Evolutionary conservation across 2,888 invertebrate genomes (phyloP).

Genomic region (Sphaerophoria rueppellii): DNA sequence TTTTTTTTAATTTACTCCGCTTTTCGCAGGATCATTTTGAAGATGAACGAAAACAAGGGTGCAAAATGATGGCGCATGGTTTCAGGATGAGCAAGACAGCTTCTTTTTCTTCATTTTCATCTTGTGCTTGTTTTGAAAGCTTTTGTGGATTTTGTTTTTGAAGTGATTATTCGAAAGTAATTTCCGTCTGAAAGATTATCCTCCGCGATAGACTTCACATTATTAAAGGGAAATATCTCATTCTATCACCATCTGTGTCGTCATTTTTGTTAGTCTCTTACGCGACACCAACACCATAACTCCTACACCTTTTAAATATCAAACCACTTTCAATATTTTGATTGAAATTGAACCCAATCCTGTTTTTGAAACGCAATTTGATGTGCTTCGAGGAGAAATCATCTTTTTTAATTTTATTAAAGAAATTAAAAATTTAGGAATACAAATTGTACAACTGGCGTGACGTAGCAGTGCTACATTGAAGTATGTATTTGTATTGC

Average conservation of each 20-base stretch:
- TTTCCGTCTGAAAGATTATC: constrained; percentile 73
- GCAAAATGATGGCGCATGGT: background rate
- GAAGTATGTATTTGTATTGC: no score
- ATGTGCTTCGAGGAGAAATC: constrained; percentile 43
- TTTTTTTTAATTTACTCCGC: constrained; percentile 65
- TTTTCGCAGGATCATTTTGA: constrained; percentile 44
- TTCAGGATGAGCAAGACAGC: background rate
- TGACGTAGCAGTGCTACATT: no score
- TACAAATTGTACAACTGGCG: background rate
- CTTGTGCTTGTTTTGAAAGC: constrained; percentile 46
- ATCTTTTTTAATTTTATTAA: constrained; percentile 32
- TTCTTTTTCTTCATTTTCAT: background rate
- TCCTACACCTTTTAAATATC: background rate
- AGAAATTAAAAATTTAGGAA: constrained; percentile 37
- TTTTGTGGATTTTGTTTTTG: constrained; percentile 73
- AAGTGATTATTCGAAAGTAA: constrained; percentile 73
- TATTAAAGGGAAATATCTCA: constrained; percentile 64
- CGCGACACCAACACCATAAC: background rate
- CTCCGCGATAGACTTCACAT: constrained; percentile 71
- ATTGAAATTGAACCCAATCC: constrained; percentile 68
- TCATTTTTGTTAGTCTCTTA: constrained; percentile 27
- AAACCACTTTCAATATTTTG: constrained; percentile 70
- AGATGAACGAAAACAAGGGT: constrained; percentile 16
- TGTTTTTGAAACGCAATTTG: constrained; percentile 30
- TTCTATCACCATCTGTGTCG: constrained; percentile 10